Evolutionary conservation across 2,113 vertebrate species (phyloP).

Genomic region (Arenaria interpres): DNA sequence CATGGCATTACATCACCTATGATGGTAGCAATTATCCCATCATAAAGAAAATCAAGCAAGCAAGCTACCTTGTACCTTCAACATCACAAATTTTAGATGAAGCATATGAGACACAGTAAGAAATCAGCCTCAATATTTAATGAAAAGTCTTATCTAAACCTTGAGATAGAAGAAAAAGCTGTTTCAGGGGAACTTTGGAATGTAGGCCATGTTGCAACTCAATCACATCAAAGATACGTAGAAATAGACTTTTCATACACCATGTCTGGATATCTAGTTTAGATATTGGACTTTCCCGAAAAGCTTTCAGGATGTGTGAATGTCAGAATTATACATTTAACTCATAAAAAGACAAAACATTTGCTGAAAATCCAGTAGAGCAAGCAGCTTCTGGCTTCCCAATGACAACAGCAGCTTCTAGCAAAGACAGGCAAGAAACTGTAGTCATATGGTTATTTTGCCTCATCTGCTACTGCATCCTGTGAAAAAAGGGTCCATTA

Average conservation of each 20-base stretch:
- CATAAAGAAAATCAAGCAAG: neutral
- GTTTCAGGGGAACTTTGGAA: neutral
- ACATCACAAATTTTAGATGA: neutral
- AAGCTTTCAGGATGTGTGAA: neutral
- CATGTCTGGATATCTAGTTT: neutral
- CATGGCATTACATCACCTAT: neutral
- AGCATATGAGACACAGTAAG: neutral
- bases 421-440: neutral
- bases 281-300: neutral
- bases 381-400: neutral
- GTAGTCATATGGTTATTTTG: neutral
- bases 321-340: neutral
- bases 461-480: neutral
- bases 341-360: neutral
- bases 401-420: neutral
- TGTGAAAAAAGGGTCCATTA: neutral
- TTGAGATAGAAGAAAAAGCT: neutral
- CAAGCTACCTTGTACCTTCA: neutral
- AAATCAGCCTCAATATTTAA: neutral
- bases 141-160: neutral
- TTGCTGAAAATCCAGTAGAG: neutral
- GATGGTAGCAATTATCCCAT: neutral
- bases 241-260: neutral
- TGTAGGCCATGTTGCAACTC: neutral
- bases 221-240: neutral